Percentiles rank a stretch among this genome's conserved stretches.
phyloP scores from a whole-genome alignment of 37 sponge, comb jelly and placozoan species.

The Ephydatia muelleri region DNA sequence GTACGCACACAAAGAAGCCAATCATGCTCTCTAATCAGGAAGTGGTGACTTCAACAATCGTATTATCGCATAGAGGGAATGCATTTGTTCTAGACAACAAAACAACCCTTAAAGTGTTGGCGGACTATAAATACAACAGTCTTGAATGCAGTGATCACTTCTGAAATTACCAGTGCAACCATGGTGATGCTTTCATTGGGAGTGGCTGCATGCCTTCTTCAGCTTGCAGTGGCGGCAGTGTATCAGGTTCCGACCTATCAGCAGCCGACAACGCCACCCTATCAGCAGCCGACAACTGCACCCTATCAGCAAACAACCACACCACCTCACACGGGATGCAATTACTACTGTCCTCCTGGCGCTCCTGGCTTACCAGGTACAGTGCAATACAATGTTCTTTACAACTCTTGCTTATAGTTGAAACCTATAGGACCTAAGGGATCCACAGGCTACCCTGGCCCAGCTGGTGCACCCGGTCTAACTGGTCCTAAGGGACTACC shows the following conservation, averaged over 20 bases:
- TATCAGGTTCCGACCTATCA: not conserved
- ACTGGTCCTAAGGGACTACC: conserved; percentile 51
- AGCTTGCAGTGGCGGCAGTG: not conserved
- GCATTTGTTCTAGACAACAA: too few species aligned
- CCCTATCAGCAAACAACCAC: not conserved
- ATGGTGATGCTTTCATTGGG: not conserved
- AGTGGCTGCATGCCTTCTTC: not conserved
- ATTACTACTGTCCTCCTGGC: not conserved
- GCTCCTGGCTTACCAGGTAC: not conserved
- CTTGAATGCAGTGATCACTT: too few species aligned
- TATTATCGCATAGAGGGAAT: too few species aligned
- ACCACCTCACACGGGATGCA: not conserved
- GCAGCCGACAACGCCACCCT: not conserved
- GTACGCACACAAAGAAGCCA: too few species aligned
- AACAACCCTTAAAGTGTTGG: too few species aligned
- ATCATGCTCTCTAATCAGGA: too few species aligned
- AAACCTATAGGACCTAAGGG: not conserved
- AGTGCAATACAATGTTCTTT: not conserved
- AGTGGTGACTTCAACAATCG: too few species aligned
- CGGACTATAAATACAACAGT: too few species aligned
- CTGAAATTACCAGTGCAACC: not conserved
- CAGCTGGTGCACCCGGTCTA: not conserved
- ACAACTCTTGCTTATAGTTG: not conserved
- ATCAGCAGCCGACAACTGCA: not conserved
- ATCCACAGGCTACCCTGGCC: not conserved